Evolutionary conservation across 2,888 invertebrate species (phyloP), one percentile per base, ranked within the genome.

Genomic region (Cheilosia variabilis): DNA sequence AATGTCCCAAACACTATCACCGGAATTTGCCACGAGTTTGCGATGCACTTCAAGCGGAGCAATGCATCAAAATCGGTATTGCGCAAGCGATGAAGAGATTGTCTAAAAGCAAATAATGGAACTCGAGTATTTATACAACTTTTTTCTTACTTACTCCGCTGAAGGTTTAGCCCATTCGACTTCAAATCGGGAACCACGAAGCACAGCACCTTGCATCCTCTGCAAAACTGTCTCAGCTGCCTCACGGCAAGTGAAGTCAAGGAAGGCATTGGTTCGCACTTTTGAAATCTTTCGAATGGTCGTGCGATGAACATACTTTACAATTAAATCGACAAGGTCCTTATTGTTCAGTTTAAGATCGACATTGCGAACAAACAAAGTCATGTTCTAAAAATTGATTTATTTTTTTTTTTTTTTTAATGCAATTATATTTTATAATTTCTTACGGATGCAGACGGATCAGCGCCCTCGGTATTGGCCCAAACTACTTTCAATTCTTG

Each of bases 101-200:
- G 89, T 19, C 90, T 90, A 45, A 27, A 87, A 72, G 34, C 13
- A n/a, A 10, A 1, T 19, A 41, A 47, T n/a, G 43, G 15, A 50
- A 31, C n/a, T 31, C 5, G 6, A 62, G 9, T 27, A 27, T 7
- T 27, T 19, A 24, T 34, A 43, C 1, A 15, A 22, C 5, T 52
- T 13, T 13, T 13, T 15, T 13, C 22, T 2, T 10, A 52, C 89
- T 88, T 89, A 90, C 90, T 89, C 87, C 57, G 88, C 89, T 0
- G 90, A 89, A 15, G 90, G 90, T 34, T 89, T 89, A 9, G 90
- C 90, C 90, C 90, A 91, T 73, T 90, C 90, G 41, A 90, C 72
- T 1, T 88, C 83, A 17, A 90, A 84, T 2, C 87, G 78, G 17
- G 88, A 88, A 2, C 88, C 89, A 17, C 87, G 79, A 1, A 90